A percentile compares a stretch with the other conserved stretches of the same genome.
Evolutionary conservation across 2,113 vertebrate genomes (phyloP).

Genomic region (Candoia aspera): DNA sequence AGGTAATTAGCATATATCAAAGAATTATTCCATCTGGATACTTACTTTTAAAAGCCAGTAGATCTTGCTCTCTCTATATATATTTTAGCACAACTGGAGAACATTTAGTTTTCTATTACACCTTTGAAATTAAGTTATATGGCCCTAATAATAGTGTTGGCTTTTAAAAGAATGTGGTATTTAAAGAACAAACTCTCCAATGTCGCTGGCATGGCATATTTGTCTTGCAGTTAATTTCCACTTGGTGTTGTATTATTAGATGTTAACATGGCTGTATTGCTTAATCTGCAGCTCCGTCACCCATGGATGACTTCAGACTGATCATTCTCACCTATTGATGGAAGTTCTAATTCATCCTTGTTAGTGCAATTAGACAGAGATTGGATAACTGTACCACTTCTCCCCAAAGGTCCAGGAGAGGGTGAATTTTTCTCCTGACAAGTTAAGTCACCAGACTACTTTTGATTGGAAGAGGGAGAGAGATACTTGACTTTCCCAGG

Average conservation of each 20-base stretch:
- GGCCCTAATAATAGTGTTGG: constrained; percentile 71
- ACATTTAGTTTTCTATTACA: constrained; percentile 73
- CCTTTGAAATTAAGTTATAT: constrained; percentile 71
- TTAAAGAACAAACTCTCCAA: constrained; percentile 71
- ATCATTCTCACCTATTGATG: constrained; percentile 73
- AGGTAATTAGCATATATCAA: constrained; percentile 61
- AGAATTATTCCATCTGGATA: constrained; percentile 59
- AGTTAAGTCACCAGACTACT: constrained; percentile 57
- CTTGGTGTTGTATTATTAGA: constrained; percentile 77
- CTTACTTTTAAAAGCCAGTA: constrained; percentile 55
- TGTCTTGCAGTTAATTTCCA: constrained; percentile 78
- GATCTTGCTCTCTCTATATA: constrained; percentile 42
- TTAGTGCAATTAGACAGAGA: constrained; percentile 80
- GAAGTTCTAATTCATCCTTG: constrained; percentile 82
- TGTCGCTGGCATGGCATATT: constrained; percentile 67
- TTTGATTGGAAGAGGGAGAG: constrained; percentile 56
- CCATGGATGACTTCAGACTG: constrained; percentile 76
- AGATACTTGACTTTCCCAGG: constrained; percentile 42
- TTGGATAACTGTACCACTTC: constrained; percentile 72
- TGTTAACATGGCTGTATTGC: constrained; percentile 79
- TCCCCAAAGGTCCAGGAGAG: constrained; percentile 65
- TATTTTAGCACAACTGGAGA: constrained; percentile 62
- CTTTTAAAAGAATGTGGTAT: constrained; percentile 69
- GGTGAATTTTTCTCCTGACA: constrained; percentile 53
- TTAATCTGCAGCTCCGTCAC: constrained; percentile 80